Percentiles rank a stretch among this genome's conserved stretches.
Evolutionary conservation across 2,113 vertebrate species (phyloP).

Genomic region (Poeciliopsis turrubarensis): DNA sequence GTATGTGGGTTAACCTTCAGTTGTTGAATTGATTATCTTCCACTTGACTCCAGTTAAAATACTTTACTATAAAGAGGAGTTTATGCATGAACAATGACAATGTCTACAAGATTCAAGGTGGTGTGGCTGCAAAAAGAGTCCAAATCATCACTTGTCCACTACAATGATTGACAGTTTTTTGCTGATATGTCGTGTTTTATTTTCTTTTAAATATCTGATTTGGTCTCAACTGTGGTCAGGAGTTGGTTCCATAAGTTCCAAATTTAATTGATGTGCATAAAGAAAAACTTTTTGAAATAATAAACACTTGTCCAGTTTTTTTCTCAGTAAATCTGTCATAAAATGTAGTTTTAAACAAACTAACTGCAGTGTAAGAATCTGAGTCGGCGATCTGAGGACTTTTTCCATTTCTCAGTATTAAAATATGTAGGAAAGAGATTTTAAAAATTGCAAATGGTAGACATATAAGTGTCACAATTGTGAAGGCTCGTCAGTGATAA

Average conservation of each 20-base stretch:
- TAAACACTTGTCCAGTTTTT: too few species aligned
- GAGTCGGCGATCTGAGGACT: too few species aligned
- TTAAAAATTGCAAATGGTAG: too few species aligned
- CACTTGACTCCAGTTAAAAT: too few species aligned
- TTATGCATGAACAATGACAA: not conserved
- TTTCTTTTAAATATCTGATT: not conserved
- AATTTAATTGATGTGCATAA: not conserved
- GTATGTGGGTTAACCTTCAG: not conserved
- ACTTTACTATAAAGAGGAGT: not conserved
- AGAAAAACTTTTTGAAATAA: not conserved
- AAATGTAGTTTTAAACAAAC: not conserved
- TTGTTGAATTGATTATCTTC: not conserved
- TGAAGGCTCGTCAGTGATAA: too few species aligned
- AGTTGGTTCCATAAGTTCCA: not conserved
- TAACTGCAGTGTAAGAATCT: not conserved
- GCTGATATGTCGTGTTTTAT: not conserved
- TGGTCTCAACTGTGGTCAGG: not conserved
- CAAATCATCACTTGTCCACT: not conserved
- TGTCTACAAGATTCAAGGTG: not conserved
- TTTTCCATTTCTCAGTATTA: too few species aligned
- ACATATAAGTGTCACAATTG: too few species aligned
- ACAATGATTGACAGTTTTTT: not conserved
- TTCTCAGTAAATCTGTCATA: too few species aligned
- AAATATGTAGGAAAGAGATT: too few species aligned
- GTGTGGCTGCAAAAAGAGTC: not conserved